phyloP scores from a whole-genome alignment of 2,797 vertebrate genomes.

The Microcaecilia unicolor region DNA sequence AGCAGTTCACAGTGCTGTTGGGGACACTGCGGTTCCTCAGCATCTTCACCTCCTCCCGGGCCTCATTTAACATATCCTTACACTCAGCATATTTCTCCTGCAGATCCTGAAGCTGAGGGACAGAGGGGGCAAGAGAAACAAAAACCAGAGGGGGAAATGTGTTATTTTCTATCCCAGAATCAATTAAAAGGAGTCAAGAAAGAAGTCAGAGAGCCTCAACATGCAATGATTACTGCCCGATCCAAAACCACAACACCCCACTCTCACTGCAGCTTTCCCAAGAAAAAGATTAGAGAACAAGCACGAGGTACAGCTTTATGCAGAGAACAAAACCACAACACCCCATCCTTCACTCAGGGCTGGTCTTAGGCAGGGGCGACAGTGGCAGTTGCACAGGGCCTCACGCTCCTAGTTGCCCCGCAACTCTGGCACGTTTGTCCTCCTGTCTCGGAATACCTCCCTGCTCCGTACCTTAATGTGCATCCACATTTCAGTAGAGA shows the following conservation, averaged over 20 bases:
- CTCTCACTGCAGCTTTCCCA: not conserved
- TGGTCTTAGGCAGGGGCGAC: no score
- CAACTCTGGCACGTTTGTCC: no score
- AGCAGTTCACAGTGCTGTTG: slow-evolving; percentile 71
- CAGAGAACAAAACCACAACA: not conserved
- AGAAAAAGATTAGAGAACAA: not conserved
- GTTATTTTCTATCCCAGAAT: no score
- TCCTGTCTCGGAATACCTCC: no score
- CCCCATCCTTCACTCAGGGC: no score
- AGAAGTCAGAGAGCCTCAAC: not conserved
- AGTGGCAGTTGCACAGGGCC: no score
- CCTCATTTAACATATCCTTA: slow-evolving; percentile 70
- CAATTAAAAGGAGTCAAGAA: no score
- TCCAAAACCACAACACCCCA: no score
- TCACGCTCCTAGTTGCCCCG: no score
- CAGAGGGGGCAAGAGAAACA: slow-evolving; percentile 13
- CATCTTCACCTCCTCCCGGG: slow-evolving; percentile 73
- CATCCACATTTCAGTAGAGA: no score
- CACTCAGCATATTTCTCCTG: slow-evolving; percentile 71
- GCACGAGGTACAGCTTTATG: fast-evolving
- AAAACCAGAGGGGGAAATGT: no score
- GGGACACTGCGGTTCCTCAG: slow-evolving; percentile 66
- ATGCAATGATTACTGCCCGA: not conserved
- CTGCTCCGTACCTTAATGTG: no score
- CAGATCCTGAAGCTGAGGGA: slow-evolving; percentile 65